Conservation (phyloP, 1,140 invertebrate species). For the Brachionus angularis region DNA sequence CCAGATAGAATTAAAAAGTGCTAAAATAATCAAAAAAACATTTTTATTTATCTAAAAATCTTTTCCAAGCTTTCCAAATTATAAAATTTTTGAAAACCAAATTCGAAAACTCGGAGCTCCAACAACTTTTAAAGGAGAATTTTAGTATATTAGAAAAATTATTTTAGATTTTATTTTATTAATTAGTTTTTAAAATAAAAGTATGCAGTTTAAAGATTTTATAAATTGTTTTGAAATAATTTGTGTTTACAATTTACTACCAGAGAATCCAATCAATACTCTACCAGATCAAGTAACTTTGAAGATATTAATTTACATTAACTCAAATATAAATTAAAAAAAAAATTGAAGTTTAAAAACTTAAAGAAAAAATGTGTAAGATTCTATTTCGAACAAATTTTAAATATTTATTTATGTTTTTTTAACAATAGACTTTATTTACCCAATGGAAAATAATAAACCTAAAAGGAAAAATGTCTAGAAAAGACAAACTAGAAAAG, state of each 20-base stretch:
- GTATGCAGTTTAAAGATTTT: constrained; percentile 19
- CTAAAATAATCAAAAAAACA: neutral
- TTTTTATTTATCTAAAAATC: neutral
- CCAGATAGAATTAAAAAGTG: constrained; percentile 32
- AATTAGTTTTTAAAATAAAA: neutral
- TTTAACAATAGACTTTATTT: constrained; percentile 22
- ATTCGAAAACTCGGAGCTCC: neutral
- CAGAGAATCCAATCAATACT: neutral
- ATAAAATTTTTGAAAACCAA: neutral
- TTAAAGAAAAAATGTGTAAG: constrained; percentile 14
- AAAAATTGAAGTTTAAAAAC: neutral
- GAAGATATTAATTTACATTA: neutral
- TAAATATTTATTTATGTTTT: neutral
- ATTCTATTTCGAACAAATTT: too few relatives aligned
- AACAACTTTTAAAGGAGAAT: constrained; percentile 18
- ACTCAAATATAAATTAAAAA: neutral
- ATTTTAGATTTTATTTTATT: neutral
- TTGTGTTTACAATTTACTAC: constrained; percentile 28
- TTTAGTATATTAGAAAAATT: constrained; percentile 40
- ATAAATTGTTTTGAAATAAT: constrained; percentile 13
- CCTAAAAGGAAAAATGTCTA: neutral
- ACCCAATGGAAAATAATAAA: constrained; percentile 29
- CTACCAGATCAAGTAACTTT: neutral
- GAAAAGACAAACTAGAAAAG: neutral
- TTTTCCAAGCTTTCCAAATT: neutral